Evolutionary conservation across 2,797 vertebrate genomes (phyloP).

Genomic region (Notolepis coatsorum): DNA sequence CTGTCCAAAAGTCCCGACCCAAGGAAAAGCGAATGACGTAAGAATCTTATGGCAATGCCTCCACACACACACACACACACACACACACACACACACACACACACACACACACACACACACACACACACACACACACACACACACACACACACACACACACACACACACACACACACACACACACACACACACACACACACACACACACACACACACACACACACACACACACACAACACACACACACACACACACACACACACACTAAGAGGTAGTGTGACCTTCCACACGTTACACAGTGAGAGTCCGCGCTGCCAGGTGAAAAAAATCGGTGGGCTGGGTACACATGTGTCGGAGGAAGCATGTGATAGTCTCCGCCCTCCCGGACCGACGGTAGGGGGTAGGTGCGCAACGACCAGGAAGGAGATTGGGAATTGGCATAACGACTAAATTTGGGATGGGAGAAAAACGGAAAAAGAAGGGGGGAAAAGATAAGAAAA

Average conservation of each 20-base stretch:
- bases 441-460: no score
- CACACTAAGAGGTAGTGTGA: neutral
- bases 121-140: slow-evolving; percentile 42
- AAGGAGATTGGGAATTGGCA: no score
- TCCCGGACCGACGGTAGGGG: no score
- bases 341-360: no score
- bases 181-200: slow-evolving; percentile 35
- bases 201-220: slow-evolving; percentile 42
- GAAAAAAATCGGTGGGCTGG: no score
- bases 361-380: no score
- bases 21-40: slow-evolving; percentile 62
- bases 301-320: no score
- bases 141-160: slow-evolving; percentile 38
- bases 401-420: no score
- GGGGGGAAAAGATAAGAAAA: no score
- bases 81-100: slow-evolving; percentile 38
- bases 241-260: slow-evolving; percentile 41
- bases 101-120: slow-evolving; percentile 35
- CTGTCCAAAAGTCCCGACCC: slow-evolving; percentile 60
- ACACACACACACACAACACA: slow-evolving; percentile 46
- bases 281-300: no score
- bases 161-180: slow-evolving; percentile 38
- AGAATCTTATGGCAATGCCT: slow-evolving; percentile 69
- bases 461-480: no score
- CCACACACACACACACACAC: slow-evolving; percentile 40